phyloP scores from a whole-genome alignment of 2,113 vertebrate species.

The Gymnobelideus leadbeateri region DNA sequence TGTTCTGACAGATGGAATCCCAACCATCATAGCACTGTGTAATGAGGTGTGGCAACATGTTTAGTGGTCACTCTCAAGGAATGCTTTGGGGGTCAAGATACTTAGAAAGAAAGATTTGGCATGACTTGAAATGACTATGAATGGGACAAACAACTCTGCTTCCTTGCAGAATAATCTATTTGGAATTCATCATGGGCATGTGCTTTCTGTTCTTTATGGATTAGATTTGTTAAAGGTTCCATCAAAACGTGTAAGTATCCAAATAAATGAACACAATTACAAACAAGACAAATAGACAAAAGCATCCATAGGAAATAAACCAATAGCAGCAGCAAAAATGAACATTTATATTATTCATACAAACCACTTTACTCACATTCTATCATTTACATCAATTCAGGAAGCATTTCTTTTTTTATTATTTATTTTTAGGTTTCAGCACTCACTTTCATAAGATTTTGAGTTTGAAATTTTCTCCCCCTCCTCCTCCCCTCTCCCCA shows the following conservation, averaged over 20 bases:
- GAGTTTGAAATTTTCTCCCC: too few species aligned
- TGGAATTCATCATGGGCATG: slow-evolving; percentile 24
- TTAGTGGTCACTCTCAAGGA: slow-evolving; percentile 82
- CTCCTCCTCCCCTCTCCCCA: too few species aligned
- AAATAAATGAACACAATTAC: neutral
- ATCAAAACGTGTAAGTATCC: neutral
- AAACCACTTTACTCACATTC: neutral
- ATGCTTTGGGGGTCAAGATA: slow-evolving; percentile 72
- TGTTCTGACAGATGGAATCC: slow-evolving; percentile 84
- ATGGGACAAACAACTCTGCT: slow-evolving; percentile 1
- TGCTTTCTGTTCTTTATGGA: neutral
- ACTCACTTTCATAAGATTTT: too few species aligned
- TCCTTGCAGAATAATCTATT: neutral
- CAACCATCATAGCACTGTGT: slow-evolving; percentile 76
- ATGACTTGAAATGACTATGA: slow-evolving; percentile 18
- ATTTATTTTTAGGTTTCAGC: too few species aligned
- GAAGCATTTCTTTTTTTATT: too few species aligned
- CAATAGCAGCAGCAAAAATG: neutral
- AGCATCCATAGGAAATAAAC: neutral
- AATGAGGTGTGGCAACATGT: slow-evolving; percentile 81
- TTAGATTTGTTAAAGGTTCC: neutral
- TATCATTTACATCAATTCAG: neutral
- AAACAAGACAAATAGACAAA: neutral
- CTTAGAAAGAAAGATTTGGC: slow-evolving; percentile 53
- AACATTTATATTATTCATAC: neutral